A percentile compares a stretch with the other conserved stretches of the same genome.
Evolutionary conservation across 2,113 vertebrate genomes (phyloP).

Genomic region (Isurus oxyrinchus): DNA sequence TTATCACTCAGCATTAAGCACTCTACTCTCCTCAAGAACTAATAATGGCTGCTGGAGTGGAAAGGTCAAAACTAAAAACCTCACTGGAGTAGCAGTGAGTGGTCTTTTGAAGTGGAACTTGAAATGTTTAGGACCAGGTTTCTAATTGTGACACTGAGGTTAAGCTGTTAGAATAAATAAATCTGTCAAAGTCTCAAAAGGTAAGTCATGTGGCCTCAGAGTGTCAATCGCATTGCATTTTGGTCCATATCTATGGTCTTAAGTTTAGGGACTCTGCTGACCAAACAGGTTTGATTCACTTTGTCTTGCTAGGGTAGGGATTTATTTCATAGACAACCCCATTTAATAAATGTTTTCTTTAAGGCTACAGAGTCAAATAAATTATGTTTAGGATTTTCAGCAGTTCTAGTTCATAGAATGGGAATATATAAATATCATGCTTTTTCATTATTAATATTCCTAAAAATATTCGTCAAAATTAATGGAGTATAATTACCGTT

Average conservation of each 20-base stretch:
- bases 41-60: background rate
- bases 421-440: background rate
- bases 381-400: background rate
- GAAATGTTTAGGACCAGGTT: background rate
- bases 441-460: background rate
- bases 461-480: background rate
- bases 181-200: background rate
- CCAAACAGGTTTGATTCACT: background rate
- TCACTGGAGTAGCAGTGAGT: background rate
- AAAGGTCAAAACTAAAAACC: background rate
- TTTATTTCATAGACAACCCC: background rate
- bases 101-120: background rate
- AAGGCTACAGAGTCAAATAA: background rate
- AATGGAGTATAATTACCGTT: background rate
- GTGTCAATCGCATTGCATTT: background rate
- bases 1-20: background rate
- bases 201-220: background rate
- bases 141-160: background rate
- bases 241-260: background rate
- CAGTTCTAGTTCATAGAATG: background rate
- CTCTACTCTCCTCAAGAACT: background rate
- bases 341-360: background rate
- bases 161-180: background rate
- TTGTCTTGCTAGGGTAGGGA: background rate
- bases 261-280: background rate